phyloP scores from a whole-genome alignment of 2,113 vertebrate species.

The Numida meleagris region DNA sequence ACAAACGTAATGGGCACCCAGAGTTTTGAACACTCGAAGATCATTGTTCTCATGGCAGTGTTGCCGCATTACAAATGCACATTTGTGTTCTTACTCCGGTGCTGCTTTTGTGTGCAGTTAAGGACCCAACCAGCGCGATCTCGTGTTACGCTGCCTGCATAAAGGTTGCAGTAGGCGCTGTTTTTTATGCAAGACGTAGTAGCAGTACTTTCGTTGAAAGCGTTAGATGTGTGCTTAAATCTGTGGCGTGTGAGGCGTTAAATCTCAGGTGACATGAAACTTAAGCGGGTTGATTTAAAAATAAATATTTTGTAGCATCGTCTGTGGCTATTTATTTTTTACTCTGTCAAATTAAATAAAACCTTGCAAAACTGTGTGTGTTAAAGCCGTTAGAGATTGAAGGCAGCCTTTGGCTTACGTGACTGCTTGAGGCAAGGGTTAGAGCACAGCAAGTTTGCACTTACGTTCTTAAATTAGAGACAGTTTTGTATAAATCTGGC shows the following conservation, averaged over 20 bases:
- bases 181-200: background rate
- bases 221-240: background rate
- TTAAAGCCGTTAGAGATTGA: background rate
- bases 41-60: conserved; percentile 20
- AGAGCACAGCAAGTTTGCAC: background rate
- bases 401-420: background rate
- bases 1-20: background rate
- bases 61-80: conserved; percentile 6
- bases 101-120: background rate
- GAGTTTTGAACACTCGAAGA: conserved; percentile 35
- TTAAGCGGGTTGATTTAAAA: conserved; percentile 2
- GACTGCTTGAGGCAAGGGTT: background rate
- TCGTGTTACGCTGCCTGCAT: background rate
- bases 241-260: background rate
- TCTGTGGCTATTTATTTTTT: background rate
- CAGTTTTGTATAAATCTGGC: background rate
- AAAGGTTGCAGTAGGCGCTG: background rate
- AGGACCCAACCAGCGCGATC: background rate
- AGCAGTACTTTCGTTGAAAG: background rate
- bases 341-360: background rate
- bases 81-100: conserved; percentile 18
- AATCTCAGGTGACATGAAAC: background rate
- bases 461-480: background rate
- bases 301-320: conserved; percentile 18
- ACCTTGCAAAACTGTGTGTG: background rate